Base-by-base conservation (phyloP, 1,140 invertebrate species). In the Adoxophyes honmai region DNA sequence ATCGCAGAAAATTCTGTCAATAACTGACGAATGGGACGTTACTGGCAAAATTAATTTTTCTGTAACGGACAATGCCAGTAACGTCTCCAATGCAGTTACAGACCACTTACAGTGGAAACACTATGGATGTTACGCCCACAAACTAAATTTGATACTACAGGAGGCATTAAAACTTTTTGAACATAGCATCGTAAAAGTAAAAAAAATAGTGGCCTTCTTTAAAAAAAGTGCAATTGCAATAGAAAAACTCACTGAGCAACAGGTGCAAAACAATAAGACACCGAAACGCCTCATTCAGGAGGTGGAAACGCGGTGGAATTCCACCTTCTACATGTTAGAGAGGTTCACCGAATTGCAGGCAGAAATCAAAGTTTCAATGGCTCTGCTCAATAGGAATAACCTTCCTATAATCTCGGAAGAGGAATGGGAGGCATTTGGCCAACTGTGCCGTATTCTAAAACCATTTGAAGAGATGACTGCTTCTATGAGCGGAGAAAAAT, bases 291-390 rank as follows among this genome's bases (percentile, higher is more conserved):
- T 83, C 5, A 73, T 73, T 6, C 65, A 78, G 68, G 42, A 64
- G 2, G 73, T 79, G 0, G 52, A 59, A 15, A 84, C 75, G 0
- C 57, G 79, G 6, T 87, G 83, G 76, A 85, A 81, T 54, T 80
- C 75, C 1, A 70, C 60, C 3, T 66, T 64, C 10, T 59, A 66
- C 36, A 80, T 83, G 76, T 11, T 81, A 11, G 54, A 78, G 42
- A 53, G 78, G 14, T 78, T 78, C 57, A 34, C 76, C 5, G 39
- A 60, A 55, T 53, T 78, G 39, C 4, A 63, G 60, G 60, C 66
- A 8, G 63, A 55, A 34, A 21, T 68, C 1, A 14, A 16, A 13
- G 21, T 38, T 1, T 65, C 55, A 10, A 8, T 58, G 10, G 57
- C 55, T 0, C 9, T 62, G 1, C 14, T 34, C 35, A n/a, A n/a